A percentile compares a stretch with the other conserved stretches of the same genome.
Conservation (phyloP, 2,797 vertebrate genomes). For the Myripristis murdjan region DNA sequence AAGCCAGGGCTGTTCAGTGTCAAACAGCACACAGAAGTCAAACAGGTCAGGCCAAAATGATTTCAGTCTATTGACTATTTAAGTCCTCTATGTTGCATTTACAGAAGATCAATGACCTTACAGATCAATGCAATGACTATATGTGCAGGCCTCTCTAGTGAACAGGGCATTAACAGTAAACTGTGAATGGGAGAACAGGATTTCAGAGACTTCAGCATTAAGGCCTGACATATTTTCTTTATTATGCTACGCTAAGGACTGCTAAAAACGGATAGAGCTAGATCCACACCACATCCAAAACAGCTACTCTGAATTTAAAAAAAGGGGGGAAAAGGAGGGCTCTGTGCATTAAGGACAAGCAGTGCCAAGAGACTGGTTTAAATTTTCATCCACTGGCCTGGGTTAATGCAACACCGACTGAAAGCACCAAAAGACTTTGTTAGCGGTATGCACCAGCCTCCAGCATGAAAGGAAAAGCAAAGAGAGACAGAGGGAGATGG, state of each 20-base stretch:
- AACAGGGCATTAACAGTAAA: neutral
- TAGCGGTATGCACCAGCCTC: slow-evolving; percentile 36
- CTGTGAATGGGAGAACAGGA: slow-evolving; percentile 11
- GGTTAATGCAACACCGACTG: slow-evolving; percentile 53
- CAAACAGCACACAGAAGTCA: neutral
- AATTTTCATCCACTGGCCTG: slow-evolving; percentile 44
- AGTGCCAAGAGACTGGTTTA: slow-evolving; percentile 44
- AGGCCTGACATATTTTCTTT: slow-evolving; percentile 22
- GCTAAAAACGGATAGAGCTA: slow-evolving; percentile 37
- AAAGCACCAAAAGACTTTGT: slow-evolving; percentile 48
- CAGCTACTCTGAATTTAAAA: neutral
- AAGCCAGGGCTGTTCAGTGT: neutral
- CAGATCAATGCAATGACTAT: neutral
- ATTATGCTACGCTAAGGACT: slow-evolving; percentile 19
- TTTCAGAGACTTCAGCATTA: slow-evolving; percentile 11
- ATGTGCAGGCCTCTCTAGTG: neutral
- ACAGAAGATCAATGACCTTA: neutral
- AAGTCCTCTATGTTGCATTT: neutral
- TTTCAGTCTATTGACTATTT: neutral
- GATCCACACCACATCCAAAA: slow-evolving; percentile 42
- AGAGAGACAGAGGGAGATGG: slow-evolving; percentile 17
- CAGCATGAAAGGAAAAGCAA: slow-evolving; percentile 32
- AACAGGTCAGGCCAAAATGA: slow-evolving; percentile 5
- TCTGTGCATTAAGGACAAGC: slow-evolving; percentile 41
- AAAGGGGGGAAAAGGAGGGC: too few species aligned